Evolutionary conservation across 2,113 vertebrate species (phyloP).

Genomic region (Sprattus sprattus): DNA sequence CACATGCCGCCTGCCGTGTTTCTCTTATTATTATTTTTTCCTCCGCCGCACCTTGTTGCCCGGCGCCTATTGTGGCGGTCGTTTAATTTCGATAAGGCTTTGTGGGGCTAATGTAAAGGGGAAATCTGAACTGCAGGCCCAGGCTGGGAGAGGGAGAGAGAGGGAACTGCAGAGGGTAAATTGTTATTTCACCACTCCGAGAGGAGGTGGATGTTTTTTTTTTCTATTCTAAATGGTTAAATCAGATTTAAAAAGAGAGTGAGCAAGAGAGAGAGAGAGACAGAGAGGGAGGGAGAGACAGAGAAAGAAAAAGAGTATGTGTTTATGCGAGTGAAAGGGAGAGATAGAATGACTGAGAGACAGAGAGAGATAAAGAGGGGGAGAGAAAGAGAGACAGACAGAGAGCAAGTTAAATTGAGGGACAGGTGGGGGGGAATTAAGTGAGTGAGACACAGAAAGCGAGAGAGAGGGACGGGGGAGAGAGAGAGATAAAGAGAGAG

Average conservation of each 20-base stretch:
- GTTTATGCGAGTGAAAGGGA: not conserved
- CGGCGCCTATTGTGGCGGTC: constrained; percentile 29
- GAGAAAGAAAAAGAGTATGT: not conserved
- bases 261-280: constrained; percentile 20
- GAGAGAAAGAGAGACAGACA: too few species aligned
- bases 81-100: constrained; percentile 50
- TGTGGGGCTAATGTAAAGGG: constrained; percentile 24
- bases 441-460: not conserved
- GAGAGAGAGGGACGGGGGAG: not conserved
- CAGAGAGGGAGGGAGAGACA: not conserved
- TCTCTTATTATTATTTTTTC: constrained; percentile 41
- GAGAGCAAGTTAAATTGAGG: not conserved
- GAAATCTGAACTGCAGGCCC: constrained; percentile 38
- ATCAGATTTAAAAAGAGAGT: constrained; percentile 45
- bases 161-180: constrained; percentile 36
- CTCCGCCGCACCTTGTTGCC: constrained; percentile 19
- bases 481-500: not conserved
- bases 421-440: constrained; percentile 4
- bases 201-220: constrained; percentile 11
- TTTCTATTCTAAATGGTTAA: constrained; percentile 38
- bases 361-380: too few species aligned
- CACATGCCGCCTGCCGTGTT: constrained; percentile 28
- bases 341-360: not conserved
- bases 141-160: constrained; percentile 23
- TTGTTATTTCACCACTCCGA: constrained; percentile 48